Evolutionary conservation across 2,797 vertebrate species (phyloP), one percentile per base, ranked within the genome.

Genomic region (Mionectes olivaceus): DNA sequence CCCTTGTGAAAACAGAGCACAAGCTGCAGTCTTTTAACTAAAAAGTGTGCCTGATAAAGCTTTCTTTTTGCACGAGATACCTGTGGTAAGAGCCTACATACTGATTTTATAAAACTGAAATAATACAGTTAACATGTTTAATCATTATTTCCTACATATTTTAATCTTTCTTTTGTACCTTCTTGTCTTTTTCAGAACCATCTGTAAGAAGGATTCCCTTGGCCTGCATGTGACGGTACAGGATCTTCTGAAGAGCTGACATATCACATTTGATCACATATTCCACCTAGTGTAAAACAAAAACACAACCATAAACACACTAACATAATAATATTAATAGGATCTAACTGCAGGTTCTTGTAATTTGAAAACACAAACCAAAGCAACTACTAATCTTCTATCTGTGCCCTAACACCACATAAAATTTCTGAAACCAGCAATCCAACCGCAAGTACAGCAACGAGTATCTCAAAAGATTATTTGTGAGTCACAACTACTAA

Each of bases 251-350:
- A 79, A 99, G 99, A 32, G 99, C 99, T 33, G 99, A 99, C 99
- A 99, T 99, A 97, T 99, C 99, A 87, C 99, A 99, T 91, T 99
- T 99, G 90, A 99, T 98, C 90, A 99, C 99, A 19, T 99, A 99
- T 94, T 99, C 99, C 97, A 99, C 99, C 99, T 99, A 96, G 32
- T n/a, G 7, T 7, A 22, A 68, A 71, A 83, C 41, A 81, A 69
- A 77, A 83, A 9, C 3, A 0, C 32, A 30, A 6, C 19, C 30
- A 67, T 76, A 53, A 97, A 55, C 7, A 89, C 3, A 30, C 2
- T 33, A 11, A 23, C 37, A 11, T 28, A 50, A 68, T 21, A 35
- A 50, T 19, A 4, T 56, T 64, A 44, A 19, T 46, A 82, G 6
- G 19, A 43, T 32, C 4, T 1, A 43, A 79, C 8, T 57, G 22